These are phyloP conservation scores for Paraplagusia blochii DNA, from an alignment of 2,113 vertebrate genomes.

Conservation along the genomic window DNA sequence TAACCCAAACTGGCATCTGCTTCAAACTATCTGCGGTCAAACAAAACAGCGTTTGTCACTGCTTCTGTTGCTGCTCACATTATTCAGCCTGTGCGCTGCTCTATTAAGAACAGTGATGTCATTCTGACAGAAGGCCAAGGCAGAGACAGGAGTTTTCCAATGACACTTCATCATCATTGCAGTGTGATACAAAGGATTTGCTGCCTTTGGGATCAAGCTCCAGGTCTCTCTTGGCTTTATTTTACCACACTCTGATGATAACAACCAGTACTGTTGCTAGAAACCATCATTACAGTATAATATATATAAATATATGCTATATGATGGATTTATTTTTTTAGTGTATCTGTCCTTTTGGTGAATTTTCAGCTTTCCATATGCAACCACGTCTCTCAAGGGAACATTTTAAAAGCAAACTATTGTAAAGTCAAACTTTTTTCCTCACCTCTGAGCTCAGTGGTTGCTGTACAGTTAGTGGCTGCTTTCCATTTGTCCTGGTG, in stretches of 20 bases:
- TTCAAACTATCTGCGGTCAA: conserved; percentile 9
- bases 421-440: neutral
- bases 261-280: too few relatives aligned
- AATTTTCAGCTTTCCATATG: too few relatives aligned
- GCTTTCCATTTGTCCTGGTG: conserved; percentile 88
- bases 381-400: neutral
- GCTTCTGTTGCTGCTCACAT: conserved; percentile 49
- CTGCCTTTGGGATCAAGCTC: too few relatives aligned
- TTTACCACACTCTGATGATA: too few relatives aligned
- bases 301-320: too few relatives aligned
- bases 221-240: too few relatives aligned
- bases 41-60: conserved; percentile 26
- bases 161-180: neutral
- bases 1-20: conserved; percentile 11
- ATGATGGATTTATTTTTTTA: too few relatives aligned
- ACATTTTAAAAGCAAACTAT: neutral
- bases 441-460: conserved; percentile 78
- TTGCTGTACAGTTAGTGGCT: conserved; percentile 85
- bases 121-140: conserved; percentile 28
- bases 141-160: conserved; percentile 5
- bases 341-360: too few relatives aligned
- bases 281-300: too few relatives aligned
- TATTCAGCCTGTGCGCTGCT: conserved; percentile 27
- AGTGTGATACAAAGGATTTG: too few relatives aligned
- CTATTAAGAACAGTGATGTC: conserved; percentile 32